phyloP scores from a whole-genome alignment of 2,797 vertebrate genomes.

The Acanthurus tractus region DNA sequence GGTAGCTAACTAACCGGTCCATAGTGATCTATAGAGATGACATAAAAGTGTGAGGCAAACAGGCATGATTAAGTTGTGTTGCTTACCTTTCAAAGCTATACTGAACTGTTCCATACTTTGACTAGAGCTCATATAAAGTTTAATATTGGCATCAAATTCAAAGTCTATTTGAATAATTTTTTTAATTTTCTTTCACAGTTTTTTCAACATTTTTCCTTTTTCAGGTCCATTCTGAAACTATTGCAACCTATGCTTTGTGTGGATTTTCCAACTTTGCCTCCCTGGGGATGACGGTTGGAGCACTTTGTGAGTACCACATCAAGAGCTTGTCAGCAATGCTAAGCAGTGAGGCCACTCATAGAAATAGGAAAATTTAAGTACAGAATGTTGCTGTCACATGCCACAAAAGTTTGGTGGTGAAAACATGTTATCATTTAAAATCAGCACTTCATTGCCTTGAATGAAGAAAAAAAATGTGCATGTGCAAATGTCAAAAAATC shows the following conservation, averaged over 20 bases:
- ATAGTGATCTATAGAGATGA: too few relatives aligned
- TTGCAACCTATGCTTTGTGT: slow-evolving; percentile 92
- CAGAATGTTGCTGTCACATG: neutral
- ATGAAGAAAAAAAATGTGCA: neutral
- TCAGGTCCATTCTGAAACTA: slow-evolving; percentile 91
- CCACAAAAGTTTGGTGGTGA: neutral
- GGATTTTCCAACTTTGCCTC: slow-evolving; percentile 92
- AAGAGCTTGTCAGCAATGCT: neutral
- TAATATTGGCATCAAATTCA: neutral
- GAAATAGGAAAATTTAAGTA: neutral
- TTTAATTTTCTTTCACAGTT: too few relatives aligned
- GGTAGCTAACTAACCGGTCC: too few relatives aligned
- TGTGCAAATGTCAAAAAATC: neutral
- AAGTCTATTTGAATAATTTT: neutral
- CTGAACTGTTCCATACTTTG: too few relatives aligned
- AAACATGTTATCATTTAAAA: neutral
- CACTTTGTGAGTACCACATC: slow-evolving; percentile 84
- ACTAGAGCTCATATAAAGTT: too few relatives aligned
- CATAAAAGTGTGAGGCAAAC: too few relatives aligned
- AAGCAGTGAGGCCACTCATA: neutral
- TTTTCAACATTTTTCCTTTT: neutral
- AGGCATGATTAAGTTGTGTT: too few relatives aligned
- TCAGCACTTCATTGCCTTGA: neutral
- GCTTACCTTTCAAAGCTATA: too few relatives aligned
- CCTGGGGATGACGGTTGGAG: slow-evolving; percentile 87